Conservation (phyloP, 64 coral and sea anemone genomes). For the Porites lutea region DNA sequence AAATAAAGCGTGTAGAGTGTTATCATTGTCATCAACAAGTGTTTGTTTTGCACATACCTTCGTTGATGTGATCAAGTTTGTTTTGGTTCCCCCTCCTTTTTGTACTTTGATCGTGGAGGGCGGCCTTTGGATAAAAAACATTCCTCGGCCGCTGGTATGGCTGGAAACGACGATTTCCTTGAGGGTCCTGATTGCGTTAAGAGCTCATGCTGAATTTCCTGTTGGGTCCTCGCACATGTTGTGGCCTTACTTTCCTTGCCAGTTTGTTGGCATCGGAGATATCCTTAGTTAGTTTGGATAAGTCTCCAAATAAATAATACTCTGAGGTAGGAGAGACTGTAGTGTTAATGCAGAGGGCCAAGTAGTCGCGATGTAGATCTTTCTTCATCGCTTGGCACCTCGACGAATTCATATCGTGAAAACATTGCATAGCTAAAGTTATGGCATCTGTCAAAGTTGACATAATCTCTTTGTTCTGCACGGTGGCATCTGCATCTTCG, state of each 20-base stretch:
- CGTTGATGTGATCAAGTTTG: neutral
- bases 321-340: slow-evolving; percentile 39
- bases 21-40: neutral
- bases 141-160: slow-evolving; percentile 3
- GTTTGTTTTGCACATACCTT: slow-evolving; percentile 19
- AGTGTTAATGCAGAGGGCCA: slow-evolving; percentile 26
- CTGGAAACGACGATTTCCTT: neutral
- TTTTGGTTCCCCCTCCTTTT: slow-evolving; percentile 16
- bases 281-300: slow-evolving; percentile 61
- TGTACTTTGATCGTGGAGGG: slow-evolving; percentile 8
- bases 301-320: slow-evolving; percentile 60
- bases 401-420: slow-evolving; percentile 29
- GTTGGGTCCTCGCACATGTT: neutral
- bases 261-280: slow-evolving; percentile 59
- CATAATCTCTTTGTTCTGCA: neutral
- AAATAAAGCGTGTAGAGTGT: neutral
- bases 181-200: neutral
- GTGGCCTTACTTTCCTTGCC: slow-evolving; percentile 31
- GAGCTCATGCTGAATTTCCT: neutral
- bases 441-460: slow-evolving; percentile 36
- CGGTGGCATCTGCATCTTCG: neutral
- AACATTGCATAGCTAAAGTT: slow-evolving; percentile 33
- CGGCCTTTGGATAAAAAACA: slow-evolving; percentile 25
- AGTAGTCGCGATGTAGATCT: slow-evolving; percentile 34
- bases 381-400: slow-evolving; percentile 53